phyloP scores from a whole-genome alignment of 2,113 vertebrate genomes.

The Channa argus region DNA sequence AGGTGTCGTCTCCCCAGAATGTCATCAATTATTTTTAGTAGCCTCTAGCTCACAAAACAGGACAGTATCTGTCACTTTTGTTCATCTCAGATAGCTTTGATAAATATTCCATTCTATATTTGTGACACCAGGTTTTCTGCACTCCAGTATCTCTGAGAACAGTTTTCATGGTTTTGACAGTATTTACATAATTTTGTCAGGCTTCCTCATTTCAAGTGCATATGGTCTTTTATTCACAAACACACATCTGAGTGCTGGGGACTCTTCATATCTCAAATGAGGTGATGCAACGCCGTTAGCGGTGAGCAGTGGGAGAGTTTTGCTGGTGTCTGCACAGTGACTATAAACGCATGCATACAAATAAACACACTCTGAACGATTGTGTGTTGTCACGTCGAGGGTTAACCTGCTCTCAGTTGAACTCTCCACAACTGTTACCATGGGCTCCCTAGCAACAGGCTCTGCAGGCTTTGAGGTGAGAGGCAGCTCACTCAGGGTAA shows the following conservation, averaged over 20 bases:
- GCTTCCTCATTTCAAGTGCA: neutral
- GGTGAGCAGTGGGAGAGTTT: neutral
- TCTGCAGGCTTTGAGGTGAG: conserved; percentile 47
- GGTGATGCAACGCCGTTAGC: conserved; percentile 6
- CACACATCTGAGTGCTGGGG: neutral
- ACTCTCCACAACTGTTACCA: conserved; percentile 49
- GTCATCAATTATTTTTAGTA: no score
- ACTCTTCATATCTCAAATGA: neutral
- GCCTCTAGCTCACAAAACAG: no score
- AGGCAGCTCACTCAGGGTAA: conserved; percentile 35
- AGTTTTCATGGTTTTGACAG: no score
- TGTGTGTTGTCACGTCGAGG: conserved; percentile 40
- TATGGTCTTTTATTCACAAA: neutral
- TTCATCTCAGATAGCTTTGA: no score
- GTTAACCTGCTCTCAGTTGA: conserved; percentile 49
- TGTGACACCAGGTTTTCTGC: no score
- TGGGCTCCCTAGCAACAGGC: conserved; percentile 69
- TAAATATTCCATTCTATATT: no score
- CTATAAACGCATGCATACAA: conserved; percentile 14
- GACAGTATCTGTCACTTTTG: no score
- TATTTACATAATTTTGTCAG: conserved; percentile 4
- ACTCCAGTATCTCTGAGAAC: no score
- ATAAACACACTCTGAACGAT: conserved; percentile 23
- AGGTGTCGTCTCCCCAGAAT: no score
- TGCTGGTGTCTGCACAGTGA: neutral